phyloP scores from a whole-genome alignment of 2,797 vertebrate genomes.

The Crypturellus tataupa region DNA sequence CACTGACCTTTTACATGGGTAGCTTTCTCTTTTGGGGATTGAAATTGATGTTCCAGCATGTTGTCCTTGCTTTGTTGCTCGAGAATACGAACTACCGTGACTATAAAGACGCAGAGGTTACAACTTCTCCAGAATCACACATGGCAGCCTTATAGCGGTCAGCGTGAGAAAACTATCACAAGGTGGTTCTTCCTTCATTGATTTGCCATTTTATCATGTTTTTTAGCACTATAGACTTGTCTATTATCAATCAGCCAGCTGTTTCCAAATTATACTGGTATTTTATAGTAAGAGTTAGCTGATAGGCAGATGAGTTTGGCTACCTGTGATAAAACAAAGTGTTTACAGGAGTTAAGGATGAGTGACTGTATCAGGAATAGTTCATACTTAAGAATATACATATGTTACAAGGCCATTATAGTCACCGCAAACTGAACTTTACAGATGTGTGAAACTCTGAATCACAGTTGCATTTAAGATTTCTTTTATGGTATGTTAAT shows the following conservation, averaged over 20 bases:
- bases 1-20: conserved; percentile 39
- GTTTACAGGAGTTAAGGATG: not conserved
- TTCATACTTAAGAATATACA: not conserved
- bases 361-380: not conserved
- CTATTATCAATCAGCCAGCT: not conserved
- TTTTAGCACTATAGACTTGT: not conserved
- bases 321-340: not conserved
- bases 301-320: not conserved
- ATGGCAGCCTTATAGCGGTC: not conserved
- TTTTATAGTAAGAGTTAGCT: not conserved
- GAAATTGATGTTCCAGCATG: conserved; percentile 54
- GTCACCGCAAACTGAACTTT: not conserved
- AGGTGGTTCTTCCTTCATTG: not conserved
- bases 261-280: not conserved
- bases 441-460: not conserved
- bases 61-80: conserved; percentile 50
- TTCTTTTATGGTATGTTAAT: not conserved
- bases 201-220: conserved; percentile 27
- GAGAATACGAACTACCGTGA: not conserved
- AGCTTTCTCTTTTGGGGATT: conserved; percentile 39
- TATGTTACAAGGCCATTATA: not conserved
- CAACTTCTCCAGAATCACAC: not conserved
- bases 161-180: not conserved
- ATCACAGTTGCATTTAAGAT: not conserved
- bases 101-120: conserved; percentile 39